Conservation (phyloP, 2,888 invertebrate species). For the Polymixis lichenea region DNA sequence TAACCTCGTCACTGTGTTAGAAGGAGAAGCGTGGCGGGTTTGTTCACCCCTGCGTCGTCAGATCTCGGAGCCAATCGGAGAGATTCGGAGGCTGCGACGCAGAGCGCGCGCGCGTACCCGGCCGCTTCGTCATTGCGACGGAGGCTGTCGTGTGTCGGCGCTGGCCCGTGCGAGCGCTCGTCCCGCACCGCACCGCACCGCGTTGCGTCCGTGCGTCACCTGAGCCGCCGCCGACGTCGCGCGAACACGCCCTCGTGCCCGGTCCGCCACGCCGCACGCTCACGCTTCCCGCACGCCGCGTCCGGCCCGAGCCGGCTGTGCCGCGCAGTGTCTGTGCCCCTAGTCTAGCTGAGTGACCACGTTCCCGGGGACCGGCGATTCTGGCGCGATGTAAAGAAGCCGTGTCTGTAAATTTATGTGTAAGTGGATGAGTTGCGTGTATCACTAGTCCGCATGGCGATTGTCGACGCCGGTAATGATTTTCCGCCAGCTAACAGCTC, state of each 20-base stretch:
- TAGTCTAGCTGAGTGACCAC: conserved; percentile 91
- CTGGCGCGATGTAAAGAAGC: conserved; percentile 89
- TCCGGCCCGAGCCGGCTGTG: conserved; percentile 64
- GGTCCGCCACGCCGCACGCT: conserved; percentile 53
- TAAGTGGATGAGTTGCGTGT: conserved; percentile 87
- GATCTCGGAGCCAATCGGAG: conserved; percentile 83
- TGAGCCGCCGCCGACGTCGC: conserved; percentile 73
- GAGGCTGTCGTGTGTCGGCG: conserved; percentile 89
- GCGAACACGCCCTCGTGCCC: conserved; percentile 74
- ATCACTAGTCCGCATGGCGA: conserved; percentile 80
- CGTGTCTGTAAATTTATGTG: conserved; percentile 88
- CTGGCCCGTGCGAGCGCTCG: conserved; percentile 87
- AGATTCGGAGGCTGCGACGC: conserved; percentile 86
- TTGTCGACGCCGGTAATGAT: conserved; percentile 80
- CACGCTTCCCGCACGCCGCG: conserved; percentile 55
- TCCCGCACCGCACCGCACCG: conserved; percentile 80
- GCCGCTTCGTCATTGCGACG: conserved; percentile 90
- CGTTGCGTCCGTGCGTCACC: conserved; percentile 77
- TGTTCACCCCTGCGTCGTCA: conserved; percentile 87
- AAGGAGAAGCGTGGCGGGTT: conserved; percentile 89
- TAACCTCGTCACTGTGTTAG: conserved; percentile 88
- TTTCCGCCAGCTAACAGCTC: conserved; percentile 79
- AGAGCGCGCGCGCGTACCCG: conserved; percentile 90
- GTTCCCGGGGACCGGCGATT: conserved; percentile 93
- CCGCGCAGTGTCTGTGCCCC: conserved; percentile 91